phyloP scores from a whole-genome alignment of 2,888 invertebrate genomes.

The Thymelicus lineola region DNA sequence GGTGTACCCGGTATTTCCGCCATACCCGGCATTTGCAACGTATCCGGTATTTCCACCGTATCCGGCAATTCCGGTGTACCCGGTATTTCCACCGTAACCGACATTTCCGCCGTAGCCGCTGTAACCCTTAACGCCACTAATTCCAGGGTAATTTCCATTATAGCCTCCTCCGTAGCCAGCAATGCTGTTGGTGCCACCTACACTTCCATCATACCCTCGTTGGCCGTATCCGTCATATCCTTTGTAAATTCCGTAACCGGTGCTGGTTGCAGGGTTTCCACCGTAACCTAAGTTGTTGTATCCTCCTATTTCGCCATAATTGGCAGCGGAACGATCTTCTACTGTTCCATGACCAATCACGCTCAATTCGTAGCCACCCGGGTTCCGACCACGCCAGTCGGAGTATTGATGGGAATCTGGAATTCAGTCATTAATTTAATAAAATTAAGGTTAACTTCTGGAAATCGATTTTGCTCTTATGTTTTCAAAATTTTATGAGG shows the following conservation, averaged over 20 bases:
- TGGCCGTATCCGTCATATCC: slow-evolving; percentile 40
- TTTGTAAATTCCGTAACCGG: slow-evolving; percentile 44
- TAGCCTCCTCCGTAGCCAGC: slow-evolving; percentile 40
- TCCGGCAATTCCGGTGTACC: slow-evolving; percentile 41
- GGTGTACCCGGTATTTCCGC: slow-evolving; percentile 39
- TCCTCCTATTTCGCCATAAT: slow-evolving; percentile 42
- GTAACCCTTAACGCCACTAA: slow-evolving; percentile 42
- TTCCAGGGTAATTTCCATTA: slow-evolving; percentile 37
- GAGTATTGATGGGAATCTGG: slow-evolving; percentile 52
- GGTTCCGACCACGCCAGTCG: slow-evolving; percentile 68
- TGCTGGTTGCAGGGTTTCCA: slow-evolving; percentile 41
- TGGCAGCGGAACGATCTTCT: slow-evolving; percentile 40
- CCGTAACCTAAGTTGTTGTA: slow-evolving; percentile 44
- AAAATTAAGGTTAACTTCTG: too few relatives aligned
- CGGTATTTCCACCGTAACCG: slow-evolving; percentile 38
- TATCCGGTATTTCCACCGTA: slow-evolving; percentile 42
- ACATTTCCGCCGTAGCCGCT: slow-evolving; percentile 36
- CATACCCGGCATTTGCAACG: slow-evolving; percentile 38
- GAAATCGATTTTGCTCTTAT: too few relatives aligned
- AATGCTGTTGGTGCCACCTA: slow-evolving; percentile 24
- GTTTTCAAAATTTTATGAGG: too few relatives aligned
- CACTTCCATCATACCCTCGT: slow-evolving; percentile 39
- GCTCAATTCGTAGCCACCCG: slow-evolving; percentile 55
- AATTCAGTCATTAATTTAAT: slow-evolving; percentile 8
- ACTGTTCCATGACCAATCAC: slow-evolving; percentile 47